phyloP scores from a whole-genome alignment of 2,888 invertebrate genomes.

The Branchellion lobata region DNA sequence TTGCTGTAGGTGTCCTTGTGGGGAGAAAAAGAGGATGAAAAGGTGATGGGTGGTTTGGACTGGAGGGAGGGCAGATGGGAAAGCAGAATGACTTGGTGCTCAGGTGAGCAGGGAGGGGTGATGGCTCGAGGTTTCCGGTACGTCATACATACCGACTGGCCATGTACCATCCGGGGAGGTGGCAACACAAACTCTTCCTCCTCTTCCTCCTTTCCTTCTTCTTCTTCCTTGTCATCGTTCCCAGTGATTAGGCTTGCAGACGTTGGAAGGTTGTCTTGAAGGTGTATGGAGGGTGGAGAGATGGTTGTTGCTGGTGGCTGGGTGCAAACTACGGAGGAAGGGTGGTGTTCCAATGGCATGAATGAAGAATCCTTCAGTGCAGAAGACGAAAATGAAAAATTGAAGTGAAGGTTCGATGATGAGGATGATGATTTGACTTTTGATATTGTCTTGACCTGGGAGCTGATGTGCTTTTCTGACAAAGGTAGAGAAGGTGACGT shows the following conservation, averaged over 20 bases:
- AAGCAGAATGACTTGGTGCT: neutral
- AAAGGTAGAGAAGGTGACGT: conserved; percentile 4
- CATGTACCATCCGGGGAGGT: neutral
- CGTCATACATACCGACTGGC: neutral
- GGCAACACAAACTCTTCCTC: conserved; percentile 21
- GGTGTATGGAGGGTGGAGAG: neutral
- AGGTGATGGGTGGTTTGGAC: too few relatives aligned
- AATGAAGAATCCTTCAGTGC: neutral
- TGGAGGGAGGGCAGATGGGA: neutral
- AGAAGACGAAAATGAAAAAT: too few relatives aligned
- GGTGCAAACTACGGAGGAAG: too few relatives aligned
- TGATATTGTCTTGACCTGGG: neutral
- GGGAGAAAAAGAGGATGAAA: neutral
- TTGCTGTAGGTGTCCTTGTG: too few relatives aligned
- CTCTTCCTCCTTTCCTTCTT: neutral
- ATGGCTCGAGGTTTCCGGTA: conserved; percentile 25
- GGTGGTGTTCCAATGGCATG: too few relatives aligned
- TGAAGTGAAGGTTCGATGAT: conserved; percentile 10
- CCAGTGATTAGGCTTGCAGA: too few relatives aligned
- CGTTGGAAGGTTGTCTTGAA: neutral
- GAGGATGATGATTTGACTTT: conserved; percentile 1
- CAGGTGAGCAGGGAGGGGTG: conserved; percentile 13
- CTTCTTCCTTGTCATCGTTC: too few relatives aligned
- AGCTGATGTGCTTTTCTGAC: neutral
- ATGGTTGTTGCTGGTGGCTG: neutral